These are phyloP conservation scores for Pocillopora verrucosa DNA, from an alignment of 64 coral and sea anemone species.

Conservation along the genomic window DNA sequence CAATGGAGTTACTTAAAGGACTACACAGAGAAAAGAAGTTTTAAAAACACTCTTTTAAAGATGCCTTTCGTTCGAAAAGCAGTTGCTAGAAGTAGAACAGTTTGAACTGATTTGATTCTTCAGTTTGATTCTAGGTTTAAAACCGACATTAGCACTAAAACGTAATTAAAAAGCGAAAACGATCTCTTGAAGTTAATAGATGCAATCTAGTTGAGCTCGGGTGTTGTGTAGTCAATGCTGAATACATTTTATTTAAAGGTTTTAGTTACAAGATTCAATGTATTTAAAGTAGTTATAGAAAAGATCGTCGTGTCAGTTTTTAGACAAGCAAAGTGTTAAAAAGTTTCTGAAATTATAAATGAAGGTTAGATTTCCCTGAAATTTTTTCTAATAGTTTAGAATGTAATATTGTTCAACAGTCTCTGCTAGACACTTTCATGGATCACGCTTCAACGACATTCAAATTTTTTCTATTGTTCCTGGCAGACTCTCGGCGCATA, in stretches of 20 bases:
- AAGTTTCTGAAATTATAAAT: constrained; percentile 3
- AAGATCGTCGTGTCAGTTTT: neutral
- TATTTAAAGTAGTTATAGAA: constrained; percentile 20
- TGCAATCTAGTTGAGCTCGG: constrained; percentile 59
- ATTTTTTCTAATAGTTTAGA: neutral
- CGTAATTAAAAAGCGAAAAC: constrained; percentile 60
- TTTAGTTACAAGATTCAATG: neutral
- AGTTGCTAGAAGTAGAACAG: constrained; percentile 31
- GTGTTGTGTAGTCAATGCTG: neutral
- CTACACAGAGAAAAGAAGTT: constrained; percentile 10
- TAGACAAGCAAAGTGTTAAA: neutral
- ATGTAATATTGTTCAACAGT: constrained; percentile 26
- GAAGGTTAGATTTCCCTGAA: neutral
- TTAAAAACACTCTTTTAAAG: constrained; percentile 6
- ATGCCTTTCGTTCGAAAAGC: neutral
- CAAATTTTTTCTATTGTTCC: constrained; percentile 70
- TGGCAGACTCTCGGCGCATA: constrained; percentile 19
- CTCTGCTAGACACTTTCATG: neutral
- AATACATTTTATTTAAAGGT: constrained; percentile 1
- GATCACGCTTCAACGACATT: constrained; percentile 50
- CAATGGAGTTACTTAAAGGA: neutral
- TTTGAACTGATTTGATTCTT: neutral
- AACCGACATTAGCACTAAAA: constrained; percentile 43
- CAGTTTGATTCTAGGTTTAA: constrained; percentile 61
- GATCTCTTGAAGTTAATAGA: constrained; percentile 48